phyloP scores from a whole-genome alignment of 2,888 invertebrate species.

The Ectropis crepuscularia region DNA sequence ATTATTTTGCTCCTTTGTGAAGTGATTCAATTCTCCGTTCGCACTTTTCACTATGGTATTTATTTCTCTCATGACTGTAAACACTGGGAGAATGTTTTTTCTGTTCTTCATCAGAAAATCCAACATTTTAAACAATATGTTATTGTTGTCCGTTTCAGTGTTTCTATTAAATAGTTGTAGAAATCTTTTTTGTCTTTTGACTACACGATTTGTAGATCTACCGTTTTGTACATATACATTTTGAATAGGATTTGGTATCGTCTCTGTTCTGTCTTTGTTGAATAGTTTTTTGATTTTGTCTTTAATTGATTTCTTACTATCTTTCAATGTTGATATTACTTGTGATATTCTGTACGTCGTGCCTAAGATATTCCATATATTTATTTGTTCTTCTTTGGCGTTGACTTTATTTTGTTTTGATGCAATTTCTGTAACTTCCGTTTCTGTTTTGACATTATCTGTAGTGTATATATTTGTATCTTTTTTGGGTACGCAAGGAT shows the following conservation, averaged over 20 bases:
- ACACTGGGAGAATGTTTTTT: conserved; percentile 59
- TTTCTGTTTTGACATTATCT: not conserved
- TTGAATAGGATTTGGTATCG: conserved; percentile 10
- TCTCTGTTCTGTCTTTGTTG: conserved; percentile 6
- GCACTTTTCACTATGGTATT: conserved; percentile 65
- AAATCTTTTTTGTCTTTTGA: conserved; percentile 62
- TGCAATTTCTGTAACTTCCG: not conserved
- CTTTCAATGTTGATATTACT: conserved; percentile 19
- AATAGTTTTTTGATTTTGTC: conserved; percentile 27
- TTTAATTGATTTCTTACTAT: conserved; percentile 20
- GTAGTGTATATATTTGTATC: not conserved
- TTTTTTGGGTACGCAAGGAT: conserved; percentile 23
- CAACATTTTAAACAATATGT: conserved; percentile 59
- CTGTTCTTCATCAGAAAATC: conserved; percentile 62
- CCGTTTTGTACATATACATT: conserved; percentile 14
- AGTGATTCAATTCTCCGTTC: conserved; percentile 64
- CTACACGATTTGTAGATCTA: conserved; percentile 25
- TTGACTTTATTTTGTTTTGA: conserved; percentile 3
- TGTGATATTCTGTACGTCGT: conserved; percentile 26
- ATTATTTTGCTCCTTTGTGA: conserved; percentile 62
- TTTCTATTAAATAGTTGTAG: conserved; percentile 51
- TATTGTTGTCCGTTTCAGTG: conserved; percentile 52
- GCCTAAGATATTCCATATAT: conserved; percentile 20
- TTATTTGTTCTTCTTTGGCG: conserved; percentile 7
- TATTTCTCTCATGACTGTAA: conserved; percentile 68